A percentile compares a stretch with the other conserved stretches of the same genome.
phyloP scores from a whole-genome alignment of 2,113 vertebrate species.

The Menura novaehollandiae region DNA sequence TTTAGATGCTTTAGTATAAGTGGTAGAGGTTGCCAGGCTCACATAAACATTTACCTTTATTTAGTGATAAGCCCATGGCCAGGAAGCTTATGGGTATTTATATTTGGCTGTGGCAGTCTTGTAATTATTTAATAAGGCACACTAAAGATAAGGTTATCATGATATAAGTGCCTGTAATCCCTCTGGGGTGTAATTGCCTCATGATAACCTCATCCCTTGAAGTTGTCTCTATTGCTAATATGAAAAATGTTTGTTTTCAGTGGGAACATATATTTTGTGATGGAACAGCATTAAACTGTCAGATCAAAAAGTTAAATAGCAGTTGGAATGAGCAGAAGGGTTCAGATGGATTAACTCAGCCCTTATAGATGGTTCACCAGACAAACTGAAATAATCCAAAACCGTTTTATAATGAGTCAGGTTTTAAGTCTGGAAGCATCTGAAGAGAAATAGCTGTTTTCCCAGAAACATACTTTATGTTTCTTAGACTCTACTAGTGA shows the following conservation, averaged over 20 bases:
- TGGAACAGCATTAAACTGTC: conserved; percentile 57
- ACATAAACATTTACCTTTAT: conserved; percentile 27
- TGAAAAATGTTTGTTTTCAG: conserved; percentile 62
- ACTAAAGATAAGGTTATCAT: conserved; percentile 59
- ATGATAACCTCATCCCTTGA: conserved; percentile 62
- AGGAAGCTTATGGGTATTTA: conserved; percentile 25
- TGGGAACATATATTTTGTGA: conserved; percentile 60
- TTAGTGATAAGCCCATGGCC: background rate
- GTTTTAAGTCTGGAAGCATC: conserved; percentile 23
- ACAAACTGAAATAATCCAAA: background rate
- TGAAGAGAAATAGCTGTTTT: conserved; percentile 28
- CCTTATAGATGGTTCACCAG: conserved; percentile 5
- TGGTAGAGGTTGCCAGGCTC: background rate
- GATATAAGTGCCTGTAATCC: conserved; percentile 55
- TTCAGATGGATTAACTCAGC: conserved; percentile 52
- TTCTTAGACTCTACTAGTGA: background rate
- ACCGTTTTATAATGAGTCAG: background rate
- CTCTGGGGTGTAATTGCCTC: conserved; percentile 55
- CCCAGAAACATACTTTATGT: background rate
- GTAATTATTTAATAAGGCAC: conserved; percentile 56
- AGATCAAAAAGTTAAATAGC: conserved; percentile 56
- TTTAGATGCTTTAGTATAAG: background rate
- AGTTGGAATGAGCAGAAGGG: conserved; percentile 42
- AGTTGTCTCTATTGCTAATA: conserved; percentile 42
- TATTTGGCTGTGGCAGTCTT: conserved; percentile 6